A percentile compares a stretch with the other conserved stretches of the same genome.
Conservation (phyloP, 2,113 vertebrate species). For the Mobula hypostoma region DNA sequence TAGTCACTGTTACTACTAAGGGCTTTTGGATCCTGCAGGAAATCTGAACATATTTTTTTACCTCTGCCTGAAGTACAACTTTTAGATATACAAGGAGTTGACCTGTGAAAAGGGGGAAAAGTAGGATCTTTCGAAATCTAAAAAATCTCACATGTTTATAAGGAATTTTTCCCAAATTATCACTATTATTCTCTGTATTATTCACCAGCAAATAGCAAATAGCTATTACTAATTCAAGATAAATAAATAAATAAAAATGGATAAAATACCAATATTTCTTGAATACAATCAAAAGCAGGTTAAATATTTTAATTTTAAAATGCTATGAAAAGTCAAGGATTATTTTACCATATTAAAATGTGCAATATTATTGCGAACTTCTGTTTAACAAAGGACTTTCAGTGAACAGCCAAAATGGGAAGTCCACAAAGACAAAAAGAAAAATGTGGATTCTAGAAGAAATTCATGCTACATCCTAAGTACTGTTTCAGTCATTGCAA, state of each 20-base stretch:
- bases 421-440: not conserved
- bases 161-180: not conserved
- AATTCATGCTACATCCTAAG: not conserved
- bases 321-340: too few relatives aligned
- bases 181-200: not conserved
- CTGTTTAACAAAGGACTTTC: not conserved
- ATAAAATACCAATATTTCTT: not conserved
- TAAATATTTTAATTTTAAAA: not conserved
- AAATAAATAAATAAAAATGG: too few relatives aligned
- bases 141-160: not conserved
- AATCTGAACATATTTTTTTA: not conserved
- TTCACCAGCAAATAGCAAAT: too few relatives aligned
- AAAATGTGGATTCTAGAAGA: not conserved
- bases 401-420: not conserved
- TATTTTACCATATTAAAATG: not conserved
- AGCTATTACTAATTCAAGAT: too few relatives aligned
- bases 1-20: not conserved
- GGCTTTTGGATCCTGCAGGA: not conserved
- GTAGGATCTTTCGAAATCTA: not conserved
- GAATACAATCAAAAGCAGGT: not conserved
- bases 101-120: not conserved
- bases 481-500: not conserved
- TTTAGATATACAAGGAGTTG: not conserved
- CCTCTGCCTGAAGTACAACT: not conserved
- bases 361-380: not conserved